A percentile compares a stretch with the other conserved stretches of the same genome.
Conservation (phyloP, 2,888 invertebrate genomes). For the Melieria omissa region DNA sequence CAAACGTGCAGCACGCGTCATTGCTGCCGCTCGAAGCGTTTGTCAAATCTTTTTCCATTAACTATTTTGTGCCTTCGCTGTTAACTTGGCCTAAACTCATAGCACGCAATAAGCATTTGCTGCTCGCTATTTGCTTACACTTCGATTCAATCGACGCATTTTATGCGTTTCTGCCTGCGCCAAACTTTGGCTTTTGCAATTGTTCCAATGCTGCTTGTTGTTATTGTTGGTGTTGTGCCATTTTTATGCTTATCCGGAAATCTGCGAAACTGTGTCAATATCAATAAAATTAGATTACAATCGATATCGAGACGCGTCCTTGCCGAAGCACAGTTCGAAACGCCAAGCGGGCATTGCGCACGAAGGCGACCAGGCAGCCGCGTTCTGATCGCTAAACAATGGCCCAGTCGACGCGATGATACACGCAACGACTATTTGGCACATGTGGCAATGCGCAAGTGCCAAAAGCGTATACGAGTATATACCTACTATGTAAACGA, state of each 20-base stretch:
- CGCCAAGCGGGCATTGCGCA: slow-evolving; percentile 26
- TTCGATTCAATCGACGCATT: neutral
- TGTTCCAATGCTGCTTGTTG: slow-evolving; percentile 26
- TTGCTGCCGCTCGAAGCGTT: neutral
- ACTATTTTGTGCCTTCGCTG: neutral
- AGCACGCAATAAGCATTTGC: neutral
- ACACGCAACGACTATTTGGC: no score
- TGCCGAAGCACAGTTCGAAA: slow-evolving; percentile 22
- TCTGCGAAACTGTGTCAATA: slow-evolving; percentile 66
- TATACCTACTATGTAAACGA: no score
- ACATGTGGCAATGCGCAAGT: no score
- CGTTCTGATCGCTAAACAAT: neutral
- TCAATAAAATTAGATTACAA: slow-evolving; percentile 66
- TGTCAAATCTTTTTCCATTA: neutral
- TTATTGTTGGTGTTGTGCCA: slow-evolving; percentile 42
- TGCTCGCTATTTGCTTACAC: neutral
- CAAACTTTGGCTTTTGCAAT: neutral
- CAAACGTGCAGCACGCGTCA: neutral
- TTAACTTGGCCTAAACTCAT: no score
- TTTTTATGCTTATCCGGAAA: slow-evolving; percentile 63
- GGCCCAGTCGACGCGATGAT: no score
- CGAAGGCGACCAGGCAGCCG: slow-evolving; percentile 28
- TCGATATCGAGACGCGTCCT: slow-evolving; percentile 49
- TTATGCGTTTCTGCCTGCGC: neutral
- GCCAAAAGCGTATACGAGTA: no score